Conservation (phyloP, 2,113 vertebrate species). For the Perccottus glenii region DNA sequence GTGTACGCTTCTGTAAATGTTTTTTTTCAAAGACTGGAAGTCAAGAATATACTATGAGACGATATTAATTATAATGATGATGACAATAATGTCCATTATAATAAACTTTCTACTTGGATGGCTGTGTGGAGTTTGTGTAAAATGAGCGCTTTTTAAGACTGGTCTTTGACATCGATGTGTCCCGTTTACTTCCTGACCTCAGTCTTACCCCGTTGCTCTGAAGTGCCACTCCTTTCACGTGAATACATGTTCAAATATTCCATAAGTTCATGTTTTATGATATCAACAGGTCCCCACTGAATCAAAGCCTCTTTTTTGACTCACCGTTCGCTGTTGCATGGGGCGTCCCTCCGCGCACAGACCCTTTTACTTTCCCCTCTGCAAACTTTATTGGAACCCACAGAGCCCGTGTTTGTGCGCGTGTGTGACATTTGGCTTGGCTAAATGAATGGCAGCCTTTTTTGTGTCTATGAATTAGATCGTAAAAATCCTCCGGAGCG, state of each 20-base stretch:
- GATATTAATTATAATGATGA: slow-evolving; percentile 34
- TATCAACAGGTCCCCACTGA: slow-evolving; percentile 70
- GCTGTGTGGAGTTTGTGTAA: slow-evolving; percentile 51
- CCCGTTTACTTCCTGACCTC: slow-evolving; percentile 2
- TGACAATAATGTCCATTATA: slow-evolving; percentile 66
- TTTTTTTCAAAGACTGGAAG: slow-evolving; percentile 94
- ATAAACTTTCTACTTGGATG: slow-evolving; percentile 98
- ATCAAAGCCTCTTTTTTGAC: slow-evolving; percentile 75
- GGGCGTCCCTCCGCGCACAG: slow-evolving; percentile 82
- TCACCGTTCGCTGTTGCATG: slow-evolving; percentile 83
- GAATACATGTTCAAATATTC: slow-evolving; percentile 1
- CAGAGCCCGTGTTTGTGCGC: not conserved
- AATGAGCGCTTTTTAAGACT: slow-evolving; percentile 32
- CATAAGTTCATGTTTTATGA: slow-evolving; percentile 14
- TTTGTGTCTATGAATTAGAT: slow-evolving; percentile 97
- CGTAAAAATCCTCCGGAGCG: slow-evolving; percentile 99
- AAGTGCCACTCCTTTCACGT: slow-evolving; percentile 8
- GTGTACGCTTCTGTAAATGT: slow-evolving; percentile 89
- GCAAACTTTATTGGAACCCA: slow-evolving; percentile 92
- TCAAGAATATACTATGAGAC: slow-evolving; percentile 80
- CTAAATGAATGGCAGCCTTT: slow-evolving; percentile 98
- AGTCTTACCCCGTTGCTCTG: not conserved
- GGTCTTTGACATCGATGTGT: not conserved
- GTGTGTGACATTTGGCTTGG: slow-evolving; percentile 90
- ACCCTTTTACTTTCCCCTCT: slow-evolving; percentile 91